Evolutionary conservation across 2,888 invertebrate species (phyloP).

Genomic region (Eupithecia pulchellata): DNA sequence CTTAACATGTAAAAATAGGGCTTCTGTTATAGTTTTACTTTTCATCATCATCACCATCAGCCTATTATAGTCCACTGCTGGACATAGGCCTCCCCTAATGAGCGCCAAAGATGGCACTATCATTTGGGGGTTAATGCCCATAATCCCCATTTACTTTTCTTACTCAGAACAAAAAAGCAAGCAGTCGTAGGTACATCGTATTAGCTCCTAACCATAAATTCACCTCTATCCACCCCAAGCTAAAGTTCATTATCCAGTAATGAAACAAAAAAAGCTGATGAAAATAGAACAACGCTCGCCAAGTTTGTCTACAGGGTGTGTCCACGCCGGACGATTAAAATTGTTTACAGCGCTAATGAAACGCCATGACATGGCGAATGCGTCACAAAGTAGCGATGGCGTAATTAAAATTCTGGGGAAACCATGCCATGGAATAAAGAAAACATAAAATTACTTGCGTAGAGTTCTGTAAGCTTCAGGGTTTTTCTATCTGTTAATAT

Average conservation of each 20-base stretch:
- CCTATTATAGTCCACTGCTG: too few relatives aligned
- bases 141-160: too few relatives aligned
- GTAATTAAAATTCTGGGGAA: slow-evolving; percentile 67
- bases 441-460: neutral
- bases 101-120: too few relatives aligned
- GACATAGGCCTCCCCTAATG: too few relatives aligned
- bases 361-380: slow-evolving; percentile 64
- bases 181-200: neutral
- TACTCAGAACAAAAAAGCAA: neutral
- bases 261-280: slow-evolving; percentile 5
- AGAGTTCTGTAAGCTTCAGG: neutral
- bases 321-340: slow-evolving; percentile 70
- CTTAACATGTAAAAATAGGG: too few relatives aligned
- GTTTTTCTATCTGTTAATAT: too few relatives aligned
- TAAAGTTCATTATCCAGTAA: neutral
- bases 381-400: slow-evolving; percentile 52
- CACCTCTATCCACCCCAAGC: neutral
- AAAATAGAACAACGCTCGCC: slow-evolving; percentile 20
- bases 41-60: too few relatives aligned
- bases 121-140: too few relatives aligned
- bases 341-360: slow-evolving; percentile 79
- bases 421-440: slow-evolving; percentile 13
- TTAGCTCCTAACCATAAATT: neutral
- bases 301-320: slow-evolving; percentile 59
- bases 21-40: too few relatives aligned